Conservation (phyloP, 2,888 invertebrate genomes). For the Polymixis flavicincta region DNA sequence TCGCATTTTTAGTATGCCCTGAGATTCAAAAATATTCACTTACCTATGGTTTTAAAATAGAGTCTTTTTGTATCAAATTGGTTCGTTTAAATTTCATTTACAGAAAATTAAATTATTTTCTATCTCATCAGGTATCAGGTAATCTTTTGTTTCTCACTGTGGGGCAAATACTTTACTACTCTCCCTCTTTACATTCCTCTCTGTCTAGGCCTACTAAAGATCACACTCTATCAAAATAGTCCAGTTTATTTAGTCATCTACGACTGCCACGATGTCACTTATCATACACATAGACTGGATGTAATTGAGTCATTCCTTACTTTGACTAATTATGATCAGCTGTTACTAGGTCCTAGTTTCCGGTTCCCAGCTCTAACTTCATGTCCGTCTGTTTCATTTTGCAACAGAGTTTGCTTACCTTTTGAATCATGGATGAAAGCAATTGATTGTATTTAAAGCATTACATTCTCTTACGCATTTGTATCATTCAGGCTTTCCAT, state of each 20-base stretch:
- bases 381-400: not conserved
- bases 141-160: not conserved
- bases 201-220: not conserved
- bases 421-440: not conserved
- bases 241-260: not conserved
- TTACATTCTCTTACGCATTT: not conserved
- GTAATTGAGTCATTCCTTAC: too few relatives aligned
- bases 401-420: not conserved
- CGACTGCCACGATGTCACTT: too few relatives aligned
- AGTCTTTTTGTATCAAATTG: not conserved
- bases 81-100: not conserved
- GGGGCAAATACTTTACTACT: not conserved
- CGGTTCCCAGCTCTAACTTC: too few relatives aligned
- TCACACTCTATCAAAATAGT: not conserved
- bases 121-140: not conserved
- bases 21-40: not conserved
- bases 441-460: not conserved
- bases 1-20: not conserved
- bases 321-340: not conserved
- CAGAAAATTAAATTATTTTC: not conserved
- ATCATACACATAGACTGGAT: too few relatives aligned
- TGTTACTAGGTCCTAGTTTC: too few relatives aligned
- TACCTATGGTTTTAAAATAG: not conserved
- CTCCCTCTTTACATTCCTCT: not conserved
- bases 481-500: not conserved